Conservation (phyloP, 2,797 vertebrate species). For the Sphenopsis melanotis region DNA sequence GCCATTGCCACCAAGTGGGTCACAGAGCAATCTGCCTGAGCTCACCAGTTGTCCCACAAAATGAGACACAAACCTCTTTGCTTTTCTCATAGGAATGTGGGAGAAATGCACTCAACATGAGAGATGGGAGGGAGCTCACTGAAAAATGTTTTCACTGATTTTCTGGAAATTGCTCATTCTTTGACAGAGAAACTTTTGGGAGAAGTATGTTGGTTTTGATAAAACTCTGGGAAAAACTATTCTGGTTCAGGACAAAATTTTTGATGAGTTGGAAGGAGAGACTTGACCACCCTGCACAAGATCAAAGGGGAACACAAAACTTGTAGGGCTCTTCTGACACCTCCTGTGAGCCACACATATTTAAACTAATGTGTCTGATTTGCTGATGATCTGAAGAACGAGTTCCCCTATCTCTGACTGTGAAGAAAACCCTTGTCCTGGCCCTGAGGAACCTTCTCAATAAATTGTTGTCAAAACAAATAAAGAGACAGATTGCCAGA, state of each 20-base stretch:
- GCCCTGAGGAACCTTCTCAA: neutral
- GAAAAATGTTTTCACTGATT: neutral
- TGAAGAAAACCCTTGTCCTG: neutral
- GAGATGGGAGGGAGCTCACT: neutral
- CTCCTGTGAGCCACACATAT: neutral
- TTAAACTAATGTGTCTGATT: neutral
- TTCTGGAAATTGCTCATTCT: neutral
- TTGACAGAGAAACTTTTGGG: neutral
- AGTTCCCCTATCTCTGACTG: neutral
- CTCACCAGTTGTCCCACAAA: accelerated
- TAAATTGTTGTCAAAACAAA: neutral
- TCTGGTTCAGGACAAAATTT: neutral
- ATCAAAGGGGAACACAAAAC: neutral
- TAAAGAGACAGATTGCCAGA: neutral
- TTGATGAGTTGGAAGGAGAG: neutral
- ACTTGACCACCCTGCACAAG: neutral
- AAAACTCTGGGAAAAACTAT: neutral
- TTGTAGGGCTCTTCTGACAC: neutral
- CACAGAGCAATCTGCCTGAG: neutral
- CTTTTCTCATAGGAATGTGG: neutral
- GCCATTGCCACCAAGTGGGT: neutral
- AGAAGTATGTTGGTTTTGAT: neutral
- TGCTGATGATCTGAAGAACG: neutral
- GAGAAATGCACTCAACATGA: neutral
- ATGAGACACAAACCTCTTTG: neutral